Conservation (phyloP, 1,140 invertebrate genomes). For the Chironomus striatipennis region DNA sequence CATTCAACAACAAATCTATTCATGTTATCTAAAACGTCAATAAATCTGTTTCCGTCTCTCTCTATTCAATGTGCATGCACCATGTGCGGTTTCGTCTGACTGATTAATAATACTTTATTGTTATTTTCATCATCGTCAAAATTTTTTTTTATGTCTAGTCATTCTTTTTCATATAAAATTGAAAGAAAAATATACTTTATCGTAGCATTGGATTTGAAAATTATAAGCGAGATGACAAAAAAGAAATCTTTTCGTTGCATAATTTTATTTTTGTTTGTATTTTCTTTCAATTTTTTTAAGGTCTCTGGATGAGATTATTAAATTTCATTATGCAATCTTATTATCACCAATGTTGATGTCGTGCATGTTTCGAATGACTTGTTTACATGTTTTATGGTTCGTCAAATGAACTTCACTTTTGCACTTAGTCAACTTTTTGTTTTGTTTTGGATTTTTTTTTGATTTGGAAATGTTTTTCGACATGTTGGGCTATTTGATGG, state of each 20-base stretch:
- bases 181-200: not conserved
- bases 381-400: too few relatives aligned
- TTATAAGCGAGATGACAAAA: not conserved
- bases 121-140: not conserved
- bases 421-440: too few relatives aligned
- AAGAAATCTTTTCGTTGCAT: slow-evolving; percentile 4
- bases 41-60: not conserved
- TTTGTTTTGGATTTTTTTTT: too few relatives aligned
- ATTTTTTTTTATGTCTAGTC: not conserved
- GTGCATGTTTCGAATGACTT: too few relatives aligned
- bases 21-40: not conserved
- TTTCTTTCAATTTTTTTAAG: not conserved
- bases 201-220: not conserved
- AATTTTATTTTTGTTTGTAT: not conserved
- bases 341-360: not conserved
- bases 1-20: not conserved
- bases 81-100: too few relatives aligned
- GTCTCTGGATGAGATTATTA: slow-evolving; percentile 8
- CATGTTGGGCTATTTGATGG: too few relatives aligned
- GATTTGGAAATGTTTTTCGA: too few relatives aligned
- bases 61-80: not conserved
- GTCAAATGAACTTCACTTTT: too few relatives aligned
- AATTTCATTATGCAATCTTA: not conserved
- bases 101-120: too few relatives aligned
- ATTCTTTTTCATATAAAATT: too few relatives aligned